phyloP scores from a whole-genome alignment of 2,113 vertebrate species.

The Platichthys flesus region DNA sequence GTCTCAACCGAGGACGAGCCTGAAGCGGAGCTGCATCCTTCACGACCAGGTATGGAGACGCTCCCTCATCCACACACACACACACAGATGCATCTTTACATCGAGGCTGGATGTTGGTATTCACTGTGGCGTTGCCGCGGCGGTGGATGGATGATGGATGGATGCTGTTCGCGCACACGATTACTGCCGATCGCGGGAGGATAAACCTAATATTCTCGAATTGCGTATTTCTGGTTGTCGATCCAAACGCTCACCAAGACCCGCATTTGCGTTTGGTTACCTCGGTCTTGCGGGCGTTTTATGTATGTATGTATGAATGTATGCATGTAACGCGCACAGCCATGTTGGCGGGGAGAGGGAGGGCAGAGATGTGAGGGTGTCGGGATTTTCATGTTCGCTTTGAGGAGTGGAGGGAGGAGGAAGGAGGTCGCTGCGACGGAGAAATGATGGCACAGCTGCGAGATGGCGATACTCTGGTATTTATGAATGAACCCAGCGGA shows the following conservation, averaged over 20 bases:
- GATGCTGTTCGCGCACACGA: constrained; percentile 36
- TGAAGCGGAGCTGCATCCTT: constrained; percentile 61
- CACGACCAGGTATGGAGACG: constrained; percentile 74
- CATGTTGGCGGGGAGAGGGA: constrained; percentile 62
- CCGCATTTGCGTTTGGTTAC: neutral
- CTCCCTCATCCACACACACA: neutral
- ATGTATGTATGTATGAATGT: neutral
- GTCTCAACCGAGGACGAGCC: constrained; percentile 69
- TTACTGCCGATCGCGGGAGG: constrained; percentile 7
- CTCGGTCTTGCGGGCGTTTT: constrained; percentile 18
- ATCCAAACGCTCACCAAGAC: neutral
- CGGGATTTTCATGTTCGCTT: constrained; percentile 61
- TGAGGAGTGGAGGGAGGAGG: constrained; percentile 49
- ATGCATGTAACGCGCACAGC: constrained; percentile 44
- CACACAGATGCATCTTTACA: neutral
- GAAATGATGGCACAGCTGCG: constrained; percentile 73
- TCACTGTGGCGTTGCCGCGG: constrained; percentile 58
- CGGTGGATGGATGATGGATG: constrained; percentile 17
- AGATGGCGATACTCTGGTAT: constrained; percentile 80
- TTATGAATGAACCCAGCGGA: constrained; percentile 81
- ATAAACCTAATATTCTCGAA: neutral
- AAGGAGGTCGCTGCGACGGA: constrained; percentile 40
- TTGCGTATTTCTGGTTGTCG: neutral
- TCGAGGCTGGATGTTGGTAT: constrained; percentile 54
- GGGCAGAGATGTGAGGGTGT: constrained; percentile 39